Conservation (phyloP, 2,113 vertebrate species). For the Cyanoderma ruficeps region DNA sequence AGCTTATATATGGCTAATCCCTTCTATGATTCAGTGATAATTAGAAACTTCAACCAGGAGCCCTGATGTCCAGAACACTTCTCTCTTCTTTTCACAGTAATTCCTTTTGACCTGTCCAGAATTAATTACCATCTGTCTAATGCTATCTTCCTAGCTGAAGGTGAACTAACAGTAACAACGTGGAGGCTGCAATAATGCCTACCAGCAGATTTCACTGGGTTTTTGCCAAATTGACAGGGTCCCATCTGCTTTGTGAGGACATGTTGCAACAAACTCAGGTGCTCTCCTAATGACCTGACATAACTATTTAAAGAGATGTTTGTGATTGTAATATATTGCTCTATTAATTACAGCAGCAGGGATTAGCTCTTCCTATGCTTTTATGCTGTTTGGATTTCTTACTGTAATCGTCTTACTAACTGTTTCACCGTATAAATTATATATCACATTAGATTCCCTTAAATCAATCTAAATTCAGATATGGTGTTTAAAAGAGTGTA, state of each 20-base stretch:
- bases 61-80: background rate
- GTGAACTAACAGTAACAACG: background rate
- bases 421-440: background rate
- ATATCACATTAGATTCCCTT: background rate
- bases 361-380: background rate
- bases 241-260: constrained; percentile 59
- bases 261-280: constrained; percentile 41
- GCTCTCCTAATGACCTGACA: constrained; percentile 55
- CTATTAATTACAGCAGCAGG: constrained; percentile 13
- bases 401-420: background rate
- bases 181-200: background rate
- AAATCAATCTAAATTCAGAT: background rate
- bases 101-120: constrained; percentile 44
- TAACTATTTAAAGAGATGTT: constrained; percentile 51
- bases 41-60: background rate
- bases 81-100: constrained; percentile 17
- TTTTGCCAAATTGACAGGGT: background rate
- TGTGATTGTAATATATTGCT: constrained; percentile 20
- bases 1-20: background rate
- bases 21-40: background rate
- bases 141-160: constrained; percentile 6
- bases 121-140: constrained; percentile 62
- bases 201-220: constrained; percentile 9
- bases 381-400: background rate
- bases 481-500: background rate